Conservation (phyloP, 2,888 invertebrate species). For the Drosophila meridiana region DNA sequence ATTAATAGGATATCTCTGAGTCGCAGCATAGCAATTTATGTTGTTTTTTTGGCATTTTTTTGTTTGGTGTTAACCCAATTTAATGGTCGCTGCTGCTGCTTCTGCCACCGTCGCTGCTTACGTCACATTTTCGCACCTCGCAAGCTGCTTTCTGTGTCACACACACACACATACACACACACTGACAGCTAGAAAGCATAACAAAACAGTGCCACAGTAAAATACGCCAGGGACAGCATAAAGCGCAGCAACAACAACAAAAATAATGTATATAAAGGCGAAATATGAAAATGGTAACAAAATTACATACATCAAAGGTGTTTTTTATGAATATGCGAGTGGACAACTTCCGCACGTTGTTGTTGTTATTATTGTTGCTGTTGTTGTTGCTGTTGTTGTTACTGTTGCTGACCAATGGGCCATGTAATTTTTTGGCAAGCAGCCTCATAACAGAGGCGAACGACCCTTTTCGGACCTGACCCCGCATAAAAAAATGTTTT, state of each 20-base stretch:
- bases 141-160: conserved; percentile 73
- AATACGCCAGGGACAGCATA: conserved; percentile 57
- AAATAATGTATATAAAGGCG: conserved; percentile 8
- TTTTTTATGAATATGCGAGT: conserved; percentile 71
- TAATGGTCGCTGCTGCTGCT: conserved; percentile 58
- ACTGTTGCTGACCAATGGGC: conserved; percentile 72
- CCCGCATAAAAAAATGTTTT: conserved; percentile 13
- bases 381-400: conserved; percentile 43
- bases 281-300: conserved; percentile 69
- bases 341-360: conserved; percentile 31
- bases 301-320: conserved; percentile 78
- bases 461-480: conserved; percentile 56
- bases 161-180: conserved; percentile 36
- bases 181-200: conserved; percentile 23
- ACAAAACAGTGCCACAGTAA: conserved; percentile 34
- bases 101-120: conserved; percentile 55
- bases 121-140: conserved; percentile 76
- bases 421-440: conserved; percentile 81
- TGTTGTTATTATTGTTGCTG: conserved; percentile 30
- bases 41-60: conserved; percentile 16
- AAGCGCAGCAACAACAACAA: conserved; percentile 25
- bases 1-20: conserved; percentile 25
- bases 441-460: conserved; percentile 64
- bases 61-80: conserved; percentile 68
- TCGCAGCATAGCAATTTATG: conserved; percentile 8